Evolutionary conservation across 2,888 invertebrate genomes (phyloP).

Genomic region (Abrostola triplasia): DNA sequence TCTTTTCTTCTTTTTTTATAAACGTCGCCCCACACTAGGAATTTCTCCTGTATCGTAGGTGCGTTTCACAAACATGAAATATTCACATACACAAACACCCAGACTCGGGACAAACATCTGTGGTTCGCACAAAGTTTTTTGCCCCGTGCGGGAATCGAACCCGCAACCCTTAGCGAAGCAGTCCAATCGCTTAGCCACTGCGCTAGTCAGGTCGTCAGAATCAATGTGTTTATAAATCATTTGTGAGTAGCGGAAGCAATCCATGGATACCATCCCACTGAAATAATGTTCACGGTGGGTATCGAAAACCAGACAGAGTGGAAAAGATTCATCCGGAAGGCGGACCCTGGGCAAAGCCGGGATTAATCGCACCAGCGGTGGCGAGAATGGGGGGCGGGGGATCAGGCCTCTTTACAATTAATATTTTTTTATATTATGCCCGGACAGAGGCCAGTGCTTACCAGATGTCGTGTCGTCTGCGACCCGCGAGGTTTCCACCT

Average conservation of each 20-base stretch:
- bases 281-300: slow-evolving; percentile 6
- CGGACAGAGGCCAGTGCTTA: background rate
- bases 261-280: background rate
- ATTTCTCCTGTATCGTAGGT: too few species aligned
- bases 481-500: too few species aligned
- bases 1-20: too few species aligned
- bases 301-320: slow-evolving; percentile 7
- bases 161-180: too few species aligned
- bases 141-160: too few species aligned
- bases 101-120: too few species aligned
- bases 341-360: slow-evolving; percentile 1
- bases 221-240: slow-evolving; percentile 6
- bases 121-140: too few species aligned
- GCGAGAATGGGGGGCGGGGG: background rate
- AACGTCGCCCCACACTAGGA: too few species aligned
- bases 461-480: background rate
- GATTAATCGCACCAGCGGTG: slow-evolving; percentile 7
- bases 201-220: too few species aligned
- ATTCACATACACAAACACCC: too few species aligned
- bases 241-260: slow-evolving; percentile 1
- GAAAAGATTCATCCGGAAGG: slow-evolving; percentile 13
- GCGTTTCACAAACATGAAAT: too few species aligned
- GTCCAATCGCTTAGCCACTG: too few species aligned
- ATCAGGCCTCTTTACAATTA: background rate
- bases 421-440: background rate